Percentiles rank a stretch among this genome's conserved stretches.
These are phyloP conservation scores for Lynx canadensis DNA, from an alignment of 2,113 vertebrate genomes.

Conservation along the genomic window DNA sequence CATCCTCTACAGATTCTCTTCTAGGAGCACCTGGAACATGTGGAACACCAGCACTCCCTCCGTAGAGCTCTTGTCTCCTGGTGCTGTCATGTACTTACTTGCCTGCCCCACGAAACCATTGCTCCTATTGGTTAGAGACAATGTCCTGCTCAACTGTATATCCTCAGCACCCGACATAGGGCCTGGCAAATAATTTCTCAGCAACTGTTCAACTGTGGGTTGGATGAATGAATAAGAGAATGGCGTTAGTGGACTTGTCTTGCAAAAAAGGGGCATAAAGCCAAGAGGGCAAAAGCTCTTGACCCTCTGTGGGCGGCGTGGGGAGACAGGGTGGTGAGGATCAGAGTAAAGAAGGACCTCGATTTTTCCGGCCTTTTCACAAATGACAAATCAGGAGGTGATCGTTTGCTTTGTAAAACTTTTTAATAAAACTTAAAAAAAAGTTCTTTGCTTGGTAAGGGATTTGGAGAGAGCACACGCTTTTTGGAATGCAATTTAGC, in stretches of 20 bases:
- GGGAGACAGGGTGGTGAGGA: neutral
- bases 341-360: neutral
- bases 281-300: neutral
- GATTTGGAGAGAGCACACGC: neutral
- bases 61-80: neutral
- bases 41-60: neutral
- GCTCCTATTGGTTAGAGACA: neutral
- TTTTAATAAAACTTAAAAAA: neutral
- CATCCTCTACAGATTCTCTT: neutral
- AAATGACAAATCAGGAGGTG: neutral
- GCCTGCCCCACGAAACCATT: neutral
- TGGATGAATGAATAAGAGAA: neutral
- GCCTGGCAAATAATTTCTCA: neutral
- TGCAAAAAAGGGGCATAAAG: neutral
- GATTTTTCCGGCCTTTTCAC: neutral
- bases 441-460: neutral
- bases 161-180: neutral
- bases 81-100: neutral
- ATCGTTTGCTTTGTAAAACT: slow-evolving; percentile 13
- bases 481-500: slow-evolving; percentile 19
- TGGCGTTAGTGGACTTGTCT: neutral
- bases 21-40: neutral
- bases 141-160: neutral
- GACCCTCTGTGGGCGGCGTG: neutral
- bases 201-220: neutral